These are phyloP conservation scores for Neelides folsomi DNA, from an alignment of 2,888 invertebrate genomes.

Conservation along the genomic window DNA sequence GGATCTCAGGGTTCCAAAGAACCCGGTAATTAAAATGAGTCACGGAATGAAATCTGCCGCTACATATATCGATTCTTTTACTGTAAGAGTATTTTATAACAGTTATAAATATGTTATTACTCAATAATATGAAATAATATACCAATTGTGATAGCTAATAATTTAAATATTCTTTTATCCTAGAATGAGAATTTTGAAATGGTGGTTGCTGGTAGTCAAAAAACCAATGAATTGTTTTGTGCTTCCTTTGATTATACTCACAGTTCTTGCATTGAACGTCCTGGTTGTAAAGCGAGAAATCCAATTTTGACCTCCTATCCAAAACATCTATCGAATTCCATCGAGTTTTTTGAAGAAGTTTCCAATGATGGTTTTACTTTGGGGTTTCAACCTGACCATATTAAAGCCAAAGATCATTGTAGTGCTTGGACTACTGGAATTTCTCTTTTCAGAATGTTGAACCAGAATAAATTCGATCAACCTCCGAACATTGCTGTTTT, in stretches of 20 bases:
- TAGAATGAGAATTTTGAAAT: constrained; percentile 23
- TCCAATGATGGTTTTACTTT: constrained; percentile 8
- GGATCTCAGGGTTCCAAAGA: constrained; percentile 25
- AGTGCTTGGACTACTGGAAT: constrained; percentile 30
- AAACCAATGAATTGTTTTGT: constrained; percentile 19
- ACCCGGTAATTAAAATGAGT: constrained; percentile 22
- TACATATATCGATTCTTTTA: constrained; percentile 15
- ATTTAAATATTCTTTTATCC: constrained; percentile 1
- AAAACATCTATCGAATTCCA: constrained; percentile 18
- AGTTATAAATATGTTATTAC: too few species aligned
- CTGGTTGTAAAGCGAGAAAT: constrained; percentile 17
- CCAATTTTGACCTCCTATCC: constrained; percentile 26
- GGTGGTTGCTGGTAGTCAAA: constrained; percentile 22
- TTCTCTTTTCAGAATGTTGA: constrained; percentile 3
- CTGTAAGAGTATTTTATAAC: constrained; percentile 8
- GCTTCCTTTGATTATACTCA: constrained; percentile 20
- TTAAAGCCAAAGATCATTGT: constrained; percentile 12
- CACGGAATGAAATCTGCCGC: constrained; percentile 26
- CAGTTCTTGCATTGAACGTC: constrained; percentile 13
- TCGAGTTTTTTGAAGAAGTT: constrained; percentile 13
- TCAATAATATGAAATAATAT: too few species aligned
- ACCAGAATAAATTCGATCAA: neutral
- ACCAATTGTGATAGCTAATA: too few species aligned
- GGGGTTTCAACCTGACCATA: constrained; percentile 12
- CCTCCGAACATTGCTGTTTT: constrained; percentile 15